phyloP scores from a whole-genome alignment of 2,113 vertebrate species.

The Pholis gunnellus region DNA sequence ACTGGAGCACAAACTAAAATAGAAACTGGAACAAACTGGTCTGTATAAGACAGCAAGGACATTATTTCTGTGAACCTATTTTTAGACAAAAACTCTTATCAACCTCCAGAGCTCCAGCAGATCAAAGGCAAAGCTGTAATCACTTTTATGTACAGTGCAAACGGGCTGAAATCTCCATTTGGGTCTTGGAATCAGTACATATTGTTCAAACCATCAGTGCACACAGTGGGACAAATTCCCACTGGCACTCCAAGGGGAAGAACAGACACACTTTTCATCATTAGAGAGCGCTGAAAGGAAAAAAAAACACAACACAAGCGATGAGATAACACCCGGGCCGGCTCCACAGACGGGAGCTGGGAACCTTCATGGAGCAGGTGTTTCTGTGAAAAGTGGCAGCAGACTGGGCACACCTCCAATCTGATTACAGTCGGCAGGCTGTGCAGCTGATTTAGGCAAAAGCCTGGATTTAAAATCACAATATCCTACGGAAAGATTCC shows the following conservation, averaged over 20 bases:
- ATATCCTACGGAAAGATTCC: background rate
- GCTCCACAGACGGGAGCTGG: constrained; percentile 9
- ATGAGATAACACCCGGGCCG: constrained; percentile 20
- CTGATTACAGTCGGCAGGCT: constrained; percentile 38
- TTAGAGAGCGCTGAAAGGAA: background rate
- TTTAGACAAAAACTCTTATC: constrained; percentile 50
- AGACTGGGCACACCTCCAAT: constrained; percentile 37
- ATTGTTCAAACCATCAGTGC: constrained; percentile 31
- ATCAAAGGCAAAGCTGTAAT: constrained; percentile 44
- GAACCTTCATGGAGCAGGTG: constrained; percentile 59
- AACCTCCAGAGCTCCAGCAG: constrained; percentile 26
- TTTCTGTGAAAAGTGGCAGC: constrained; percentile 33
- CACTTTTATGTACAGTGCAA: constrained; percentile 47
- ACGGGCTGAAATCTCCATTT: constrained; percentile 36
- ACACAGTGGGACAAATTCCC: constrained; percentile 2
- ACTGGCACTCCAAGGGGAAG: background rate
- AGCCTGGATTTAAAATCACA: background rate
- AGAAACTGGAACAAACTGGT: constrained; percentile 60
- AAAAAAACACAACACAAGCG: background rate
- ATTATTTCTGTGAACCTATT: constrained; percentile 46
- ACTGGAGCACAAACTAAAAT: constrained; percentile 41
- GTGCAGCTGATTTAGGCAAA: background rate
- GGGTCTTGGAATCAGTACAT: constrained; percentile 29
- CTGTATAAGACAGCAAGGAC: constrained; percentile 23
- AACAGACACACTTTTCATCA: constrained; percentile 16